Evolutionary conservation across 2,888 invertebrate species (phyloP).

Genomic region (Ophion obscuratus): DNA sequence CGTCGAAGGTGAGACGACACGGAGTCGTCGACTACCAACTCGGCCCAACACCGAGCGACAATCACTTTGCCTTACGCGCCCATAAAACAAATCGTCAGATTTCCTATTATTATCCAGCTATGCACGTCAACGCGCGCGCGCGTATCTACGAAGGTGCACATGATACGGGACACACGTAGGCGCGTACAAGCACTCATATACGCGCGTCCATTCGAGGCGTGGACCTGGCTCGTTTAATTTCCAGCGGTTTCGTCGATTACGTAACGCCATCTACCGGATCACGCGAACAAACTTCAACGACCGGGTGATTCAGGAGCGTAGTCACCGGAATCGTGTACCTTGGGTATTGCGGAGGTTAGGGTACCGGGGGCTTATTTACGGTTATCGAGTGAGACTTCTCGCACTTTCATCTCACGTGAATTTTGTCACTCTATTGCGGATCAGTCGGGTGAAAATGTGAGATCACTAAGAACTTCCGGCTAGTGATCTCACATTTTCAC

Average conservation of each 20-base stretch:
- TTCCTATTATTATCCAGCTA: constrained; percentile 1
- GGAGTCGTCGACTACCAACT: constrained; percentile 41
- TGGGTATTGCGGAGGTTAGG: neutral
- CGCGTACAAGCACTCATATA: neutral
- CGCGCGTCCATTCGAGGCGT: constrained; percentile 34
- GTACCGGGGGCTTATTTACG: no score
- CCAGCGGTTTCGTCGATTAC: constrained; percentile 1
- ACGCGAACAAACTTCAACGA: neutral
- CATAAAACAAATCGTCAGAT: constrained; percentile 15
- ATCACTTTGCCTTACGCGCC: constrained; percentile 11
- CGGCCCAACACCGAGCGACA: neutral
- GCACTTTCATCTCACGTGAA: no score
- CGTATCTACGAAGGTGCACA: neutral
- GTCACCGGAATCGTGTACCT: neutral
- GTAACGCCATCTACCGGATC: constrained; percentile 51
- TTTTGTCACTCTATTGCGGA: no score
- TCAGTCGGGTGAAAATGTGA: no score
- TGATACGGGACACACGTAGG: neutral
- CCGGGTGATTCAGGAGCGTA: constrained; percentile 50
- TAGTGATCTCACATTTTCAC: no score
- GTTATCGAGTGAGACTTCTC: no score
- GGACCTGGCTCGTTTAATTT: constrained; percentile 23
- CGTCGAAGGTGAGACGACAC: constrained; percentile 83
- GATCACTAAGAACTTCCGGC: no score
- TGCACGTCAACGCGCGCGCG: no score